These are phyloP conservation scores for Aphaenogaster rudis DNA, from an alignment of 1,140 invertebrate genomes.

Conservation along the genomic window DNA sequence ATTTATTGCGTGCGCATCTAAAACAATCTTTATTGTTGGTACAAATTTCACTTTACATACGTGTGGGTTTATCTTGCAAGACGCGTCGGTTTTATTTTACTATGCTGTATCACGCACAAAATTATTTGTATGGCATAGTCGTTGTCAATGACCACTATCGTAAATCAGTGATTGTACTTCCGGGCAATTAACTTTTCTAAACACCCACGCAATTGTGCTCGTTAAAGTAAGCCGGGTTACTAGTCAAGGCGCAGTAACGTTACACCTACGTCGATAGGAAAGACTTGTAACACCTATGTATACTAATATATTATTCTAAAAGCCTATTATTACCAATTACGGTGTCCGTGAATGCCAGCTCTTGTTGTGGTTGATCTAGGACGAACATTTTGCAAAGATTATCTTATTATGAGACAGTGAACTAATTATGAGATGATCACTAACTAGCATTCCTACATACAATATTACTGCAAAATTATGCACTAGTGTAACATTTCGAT, in stretches of 20 bases:
- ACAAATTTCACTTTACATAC: constrained; percentile 22
- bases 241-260: constrained; percentile 36
- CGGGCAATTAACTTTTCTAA: neutral
- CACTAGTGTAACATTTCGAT: neutral
- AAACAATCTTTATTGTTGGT: constrained; percentile 24
- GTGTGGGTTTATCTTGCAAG: constrained; percentile 3
- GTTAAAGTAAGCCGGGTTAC: neutral
- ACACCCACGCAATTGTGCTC: neutral
- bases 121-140: constrained; percentile 19
- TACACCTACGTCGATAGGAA: constrained; percentile 53
- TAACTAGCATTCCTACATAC: constrained; percentile 43
- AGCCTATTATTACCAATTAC: constrained; percentile 65
- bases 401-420: constrained; percentile 55
- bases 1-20: constrained; percentile 36
- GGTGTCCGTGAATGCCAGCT: constrained; percentile 38
- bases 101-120: neutral
- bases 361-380: constrained; percentile 74
- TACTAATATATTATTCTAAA: constrained; percentile 70
- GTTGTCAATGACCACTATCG: neutral
- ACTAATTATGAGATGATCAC: constrained; percentile 67
- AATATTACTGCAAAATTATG: constrained; percentile 9
- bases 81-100: neutral
- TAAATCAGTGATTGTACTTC: constrained; percentile 21
- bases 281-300: constrained; percentile 67
- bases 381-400: constrained; percentile 37